Base-by-base conservation (phyloP, 2,888 invertebrate genomes). In the Subacronicta megacephala region DNA sequence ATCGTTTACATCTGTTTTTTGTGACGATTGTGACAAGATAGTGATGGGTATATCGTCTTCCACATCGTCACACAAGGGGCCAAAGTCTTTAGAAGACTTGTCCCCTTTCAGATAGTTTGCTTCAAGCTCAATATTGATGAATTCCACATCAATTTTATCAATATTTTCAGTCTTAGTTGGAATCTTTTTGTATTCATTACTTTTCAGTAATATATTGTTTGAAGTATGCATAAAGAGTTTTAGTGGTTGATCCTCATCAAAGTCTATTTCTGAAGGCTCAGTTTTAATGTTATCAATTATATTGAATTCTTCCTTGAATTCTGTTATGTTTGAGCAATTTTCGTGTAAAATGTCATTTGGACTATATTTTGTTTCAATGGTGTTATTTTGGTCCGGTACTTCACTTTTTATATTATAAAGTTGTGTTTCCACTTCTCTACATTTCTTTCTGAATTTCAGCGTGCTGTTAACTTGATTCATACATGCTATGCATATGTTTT, bases 381-480 rank as follows among this genome's bases (percentile, higher is more conserved):
- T 15, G 10, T 44, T 26, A 12, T 10, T 31, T n/a, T n/a, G 10
- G 0, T 16, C 13, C 3, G 26, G 29, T 5, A 60, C 20, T 2
- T 59, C 37, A 0, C 10, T 35, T 55, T 68, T 59, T 3, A 66
- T 50, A 26, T 47, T 52, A 6, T 80, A n/a, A 1, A 86, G 60
- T 29, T 75, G 23, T 0, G 13, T 49, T 67, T 90, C 84, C 0
- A 69, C 49, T 0, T 73, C 57, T 52, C 75, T 79, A 52, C 88
- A 87, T 56, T 67, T 76, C 20, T 78, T 80, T 23, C 86, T 74
- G 46, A 90, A 90, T 41, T 79, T 76, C 0, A 87, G 10, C 0
- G 62, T 54, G 2, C 72, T 59, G 13, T 83, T 83, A 0, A 83
- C 46, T 16, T 62, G 59, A 6, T 10, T 55, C 35, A 56, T 46